A percentile compares a stretch with the other conserved stretches of the same genome.
Evolutionary conservation across 2,797 vertebrate genomes (phyloP).

Genomic region (Poeciliopsis gracilis): DNA sequence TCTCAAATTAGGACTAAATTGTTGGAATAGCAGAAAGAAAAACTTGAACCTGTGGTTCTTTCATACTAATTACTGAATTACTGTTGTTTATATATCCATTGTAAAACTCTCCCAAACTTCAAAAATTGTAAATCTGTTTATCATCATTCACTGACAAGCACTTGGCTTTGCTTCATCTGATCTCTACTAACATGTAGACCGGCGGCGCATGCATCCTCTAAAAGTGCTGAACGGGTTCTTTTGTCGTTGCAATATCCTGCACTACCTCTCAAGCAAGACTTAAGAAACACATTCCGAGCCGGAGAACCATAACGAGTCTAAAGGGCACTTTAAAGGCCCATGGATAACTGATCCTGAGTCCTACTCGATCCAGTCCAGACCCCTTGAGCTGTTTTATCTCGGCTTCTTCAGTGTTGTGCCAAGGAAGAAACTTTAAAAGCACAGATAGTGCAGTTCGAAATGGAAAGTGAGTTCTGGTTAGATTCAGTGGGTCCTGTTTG

Average conservation of each 20-base stretch:
- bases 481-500: conserved; percentile 2
- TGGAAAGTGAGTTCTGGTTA: conserved; percentile 37
- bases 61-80: neutral
- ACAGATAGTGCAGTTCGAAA: conserved; percentile 43
- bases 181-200: conserved; percentile 41
- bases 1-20: neutral
- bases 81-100: neutral
- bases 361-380: conserved; percentile 21
- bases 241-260: conserved; percentile 66
- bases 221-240: conserved; percentile 71
- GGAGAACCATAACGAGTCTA: conserved; percentile 68
- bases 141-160: neutral
- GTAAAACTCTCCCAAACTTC: neutral
- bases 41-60: neutral
- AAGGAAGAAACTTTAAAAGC: conserved; percentile 35
- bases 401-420: conserved; percentile 40
- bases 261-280: conserved; percentile 65
- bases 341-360: conserved; percentile 35
- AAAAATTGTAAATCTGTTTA: neutral
- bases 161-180: conserved; percentile 13
- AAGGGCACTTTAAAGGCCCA: conserved; percentile 64
- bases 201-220: conserved; percentile 68
- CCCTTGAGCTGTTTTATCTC: conserved; percentile 58
- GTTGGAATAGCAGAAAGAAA: neutral
- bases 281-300: conserved; percentile 70